Evolutionary conservation across 2,888 invertebrate species (phyloP).

Genomic region (Abrostola tripartita): DNA sequence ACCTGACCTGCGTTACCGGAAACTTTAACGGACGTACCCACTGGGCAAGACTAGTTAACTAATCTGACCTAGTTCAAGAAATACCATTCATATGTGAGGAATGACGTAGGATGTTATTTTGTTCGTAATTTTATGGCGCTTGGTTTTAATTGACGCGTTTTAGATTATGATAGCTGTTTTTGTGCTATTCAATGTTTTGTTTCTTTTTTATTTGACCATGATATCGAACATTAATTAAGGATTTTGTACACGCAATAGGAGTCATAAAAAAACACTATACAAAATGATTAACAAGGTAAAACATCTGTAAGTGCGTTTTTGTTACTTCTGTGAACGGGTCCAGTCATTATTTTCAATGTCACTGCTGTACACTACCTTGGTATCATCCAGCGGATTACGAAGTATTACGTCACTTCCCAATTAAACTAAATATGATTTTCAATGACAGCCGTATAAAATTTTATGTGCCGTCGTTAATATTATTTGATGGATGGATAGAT

Average conservation of each 20-base stretch:
- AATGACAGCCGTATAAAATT: slow-evolving; percentile 2
- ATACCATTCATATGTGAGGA: slow-evolving; percentile 26
- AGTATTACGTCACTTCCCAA: slow-evolving; percentile 15
- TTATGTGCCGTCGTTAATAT: neutral
- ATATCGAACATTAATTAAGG: too few species aligned
- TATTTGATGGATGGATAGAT: neutral
- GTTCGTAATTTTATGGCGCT: neutral
- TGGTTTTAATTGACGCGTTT: neutral
- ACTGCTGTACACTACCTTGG: slow-evolving; percentile 11
- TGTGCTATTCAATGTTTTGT: neutral
- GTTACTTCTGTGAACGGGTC: neutral
- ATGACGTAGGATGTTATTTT: slow-evolving; percentile 15
- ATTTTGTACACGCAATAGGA: too few species aligned
- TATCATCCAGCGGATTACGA: slow-evolving; percentile 4
- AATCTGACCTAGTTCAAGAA: slow-evolving; percentile 45
- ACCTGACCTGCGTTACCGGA: slow-evolving; percentile 48
- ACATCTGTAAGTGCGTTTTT: neutral
- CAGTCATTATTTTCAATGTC: slow-evolving; percentile 26
- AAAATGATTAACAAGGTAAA: neutral
- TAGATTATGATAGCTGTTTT: neutral
- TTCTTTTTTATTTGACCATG: too few species aligned
- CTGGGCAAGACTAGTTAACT: slow-evolving; percentile 34
- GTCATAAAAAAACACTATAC: neutral
- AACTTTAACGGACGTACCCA: slow-evolving; percentile 34
- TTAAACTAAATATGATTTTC: slow-evolving; percentile 3